Percentiles rank a stretch among this genome's conserved stretches.
These are phyloP conservation scores for Falcunculus frontatus DNA, from an alignment of 2,113 vertebrate genomes.

Conservation along the genomic window DNA sequence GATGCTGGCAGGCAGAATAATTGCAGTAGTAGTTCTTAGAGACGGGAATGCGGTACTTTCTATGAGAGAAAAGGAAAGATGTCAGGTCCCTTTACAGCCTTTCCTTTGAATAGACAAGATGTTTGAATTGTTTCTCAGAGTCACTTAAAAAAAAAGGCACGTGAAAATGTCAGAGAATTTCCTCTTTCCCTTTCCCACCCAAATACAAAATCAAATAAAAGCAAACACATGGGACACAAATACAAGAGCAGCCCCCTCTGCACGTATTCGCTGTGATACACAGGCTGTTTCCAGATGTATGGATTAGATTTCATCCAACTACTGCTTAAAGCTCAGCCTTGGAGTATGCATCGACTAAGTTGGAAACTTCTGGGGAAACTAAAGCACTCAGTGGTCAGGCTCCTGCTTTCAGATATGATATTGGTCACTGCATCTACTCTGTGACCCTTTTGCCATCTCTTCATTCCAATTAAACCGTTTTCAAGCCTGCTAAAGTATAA, in stretches of 20 bases:
- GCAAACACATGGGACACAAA: slow-evolving; percentile 51
- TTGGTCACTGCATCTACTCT: not conserved
- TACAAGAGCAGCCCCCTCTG: not conserved
- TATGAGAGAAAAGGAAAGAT: not conserved
- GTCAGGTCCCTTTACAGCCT: not conserved
- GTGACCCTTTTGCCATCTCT: not conserved
- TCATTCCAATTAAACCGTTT: not conserved
- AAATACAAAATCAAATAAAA: slow-evolving; percentile 63
- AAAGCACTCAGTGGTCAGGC: not conserved
- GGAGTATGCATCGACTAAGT: not conserved
- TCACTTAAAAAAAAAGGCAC: slow-evolving; percentile 18
- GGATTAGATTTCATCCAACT: slow-evolving; percentile 20
- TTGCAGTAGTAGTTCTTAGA: not conserved
- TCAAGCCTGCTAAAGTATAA: not conserved
- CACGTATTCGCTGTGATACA: not conserved
- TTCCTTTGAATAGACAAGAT: not conserved
- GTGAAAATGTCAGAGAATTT: slow-evolving; percentile 60
- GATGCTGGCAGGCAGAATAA: not conserved
- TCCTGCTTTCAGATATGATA: not conserved
- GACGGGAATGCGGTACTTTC: not conserved
- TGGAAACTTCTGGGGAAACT: not conserved
- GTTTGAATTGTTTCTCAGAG: slow-evolving; percentile 40
- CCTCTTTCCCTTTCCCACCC: slow-evolving; percentile 49
- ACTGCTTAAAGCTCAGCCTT: not conserved
- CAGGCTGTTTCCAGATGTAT: slow-evolving; percentile 45